Evolutionary conservation across 2,888 invertebrate genomes (phyloP), one percentile per base, ranked within the genome.

Genomic region (Xylota sylvarum): DNA sequence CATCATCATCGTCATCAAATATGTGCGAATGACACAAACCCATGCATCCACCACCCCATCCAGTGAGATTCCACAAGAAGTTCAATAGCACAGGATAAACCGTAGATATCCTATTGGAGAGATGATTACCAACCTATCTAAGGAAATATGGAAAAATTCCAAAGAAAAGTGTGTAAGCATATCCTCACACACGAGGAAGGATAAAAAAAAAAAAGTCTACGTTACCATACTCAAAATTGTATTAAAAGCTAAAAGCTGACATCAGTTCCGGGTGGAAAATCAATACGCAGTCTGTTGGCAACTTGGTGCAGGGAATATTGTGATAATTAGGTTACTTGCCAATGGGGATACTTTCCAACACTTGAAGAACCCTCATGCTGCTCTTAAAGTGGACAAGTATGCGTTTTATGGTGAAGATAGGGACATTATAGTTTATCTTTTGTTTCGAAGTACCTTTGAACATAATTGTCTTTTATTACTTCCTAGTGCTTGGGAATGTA

Each of bases 271-370:
- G 35, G 27, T 52, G 30, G n/a, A 56, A 74, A 70, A 82, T 76
- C 69, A 56, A 70, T 76, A 52, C 48, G 17, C 19, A n/a, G 32
- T 17, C 35, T 67, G 50, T 5, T 50, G 9, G 50, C 23, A 19
- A 74, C 50, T 52, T 27, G 17, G 35, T 14, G 35, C 19, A 23
- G 6, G 55, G 62, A 43, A 69, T 56, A 62, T 69, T 37, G 62
- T 48, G 37, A 76, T 76, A 82, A 82, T 69, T 69, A 64, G 81
- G 81, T 76, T 76, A 74, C 69, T 76, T 37, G 69, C 62, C 69
- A 46, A 12, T 2, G n/a, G 17, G 23, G 58, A 50, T 32, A 35
- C 67, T 65, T 19, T 32, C 4, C 27, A 60, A n/a, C 10, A 19
- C 52, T 55, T 52, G 35, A 43, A 62, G 60, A 35, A 46, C 35